Evolutionary conservation across 2,888 invertebrate species (phyloP), one percentile per base, ranked within the genome.

Genomic region (Loripinus fragilis): DNA sequence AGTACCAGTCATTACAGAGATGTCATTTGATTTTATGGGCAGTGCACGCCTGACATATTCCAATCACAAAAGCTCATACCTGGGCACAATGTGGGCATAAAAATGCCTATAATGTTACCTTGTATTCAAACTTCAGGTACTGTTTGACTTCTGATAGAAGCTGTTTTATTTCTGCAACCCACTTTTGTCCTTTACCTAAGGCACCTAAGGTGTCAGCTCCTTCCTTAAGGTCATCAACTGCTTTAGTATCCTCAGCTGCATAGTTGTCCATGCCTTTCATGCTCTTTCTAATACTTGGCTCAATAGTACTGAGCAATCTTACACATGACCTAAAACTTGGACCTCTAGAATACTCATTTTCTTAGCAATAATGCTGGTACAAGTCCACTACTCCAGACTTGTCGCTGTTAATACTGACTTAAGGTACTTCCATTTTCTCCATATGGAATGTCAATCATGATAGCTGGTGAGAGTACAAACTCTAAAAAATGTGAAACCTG

Each of bases 251-350:
- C 15, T 66, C 74, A 0, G 74, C 67, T 35, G 74, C 74, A 74
- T 50, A 67, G 28, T 74, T 74, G 67, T 74, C 74, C 2, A 74
- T 33, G 3, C 74, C 74, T 52, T 50, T 74, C 74, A 74, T 50
- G 41, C 50, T 66, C 38, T 74, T 74, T 17, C 74, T 23, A 12
- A 74, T 33, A 38, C 35, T 74, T 1, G 74, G 74, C 8, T 45
- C 67, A 23, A 70, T 64, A 7, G 70, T n/a, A 1, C 69, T 33
- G 2, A 75, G 41, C 35, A 75, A 41, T 64, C 69, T 38, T 69
- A 70, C 60, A 45, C 68, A 75, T 2, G 75, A 45, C 12, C 75
- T 75, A n/a, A 15, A 12, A 60, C 69, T 70, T n/a, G 70, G 55
- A 12, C 3, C 15, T 17, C 52, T 5, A 15, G 2, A 17, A 60